phyloP scores from a whole-genome alignment of 1,140 invertebrate species.

The Asbolus verrucosus region DNA sequence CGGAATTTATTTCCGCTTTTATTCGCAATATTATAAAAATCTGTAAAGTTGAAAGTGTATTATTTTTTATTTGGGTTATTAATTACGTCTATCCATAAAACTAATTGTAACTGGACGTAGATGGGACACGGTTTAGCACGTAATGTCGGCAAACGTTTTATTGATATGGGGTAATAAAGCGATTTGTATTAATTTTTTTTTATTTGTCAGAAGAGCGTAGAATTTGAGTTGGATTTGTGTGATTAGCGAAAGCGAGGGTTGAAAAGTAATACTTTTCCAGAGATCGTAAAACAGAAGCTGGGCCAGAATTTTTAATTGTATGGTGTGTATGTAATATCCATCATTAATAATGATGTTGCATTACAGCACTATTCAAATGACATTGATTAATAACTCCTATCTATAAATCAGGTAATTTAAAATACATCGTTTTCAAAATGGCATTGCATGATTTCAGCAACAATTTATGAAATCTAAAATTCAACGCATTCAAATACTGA shows the following conservation, averaged over 20 bases:
- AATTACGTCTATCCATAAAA: conserved; percentile 11
- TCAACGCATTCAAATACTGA: conserved; percentile 40
- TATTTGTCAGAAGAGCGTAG: background rate
- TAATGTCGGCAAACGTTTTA: background rate
- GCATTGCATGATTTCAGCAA: conserved; percentile 40
- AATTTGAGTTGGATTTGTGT: background rate
- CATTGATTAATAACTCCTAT: conserved; percentile 43
- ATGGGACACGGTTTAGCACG: background rate
- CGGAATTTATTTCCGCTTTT: conserved; percentile 22
- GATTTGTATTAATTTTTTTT: conserved; percentile 1
- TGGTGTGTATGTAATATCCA: conserved; percentile 6
- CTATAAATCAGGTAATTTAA: conserved; percentile 43
- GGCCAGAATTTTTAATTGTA: conserved; percentile 12
- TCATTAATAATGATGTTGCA: conserved; percentile 45
- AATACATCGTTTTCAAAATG: conserved; percentile 44
- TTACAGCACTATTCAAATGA: conserved; percentile 39
- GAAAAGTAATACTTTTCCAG: background rate
- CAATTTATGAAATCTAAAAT: conserved; percentile 43
- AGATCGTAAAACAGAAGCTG: conserved; percentile 17
- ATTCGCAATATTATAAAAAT: conserved; percentile 13
- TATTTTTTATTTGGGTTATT: conserved; percentile 31
- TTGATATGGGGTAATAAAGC: conserved; percentile 1
- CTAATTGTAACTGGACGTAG: background rate
- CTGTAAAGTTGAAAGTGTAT: conserved; percentile 8
- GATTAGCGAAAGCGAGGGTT: background rate